Percentiles rank a stretch among this genome's conserved stretches.
Conservation (phyloP, 2,888 invertebrate species). For the Cordilura impudica region DNA sequence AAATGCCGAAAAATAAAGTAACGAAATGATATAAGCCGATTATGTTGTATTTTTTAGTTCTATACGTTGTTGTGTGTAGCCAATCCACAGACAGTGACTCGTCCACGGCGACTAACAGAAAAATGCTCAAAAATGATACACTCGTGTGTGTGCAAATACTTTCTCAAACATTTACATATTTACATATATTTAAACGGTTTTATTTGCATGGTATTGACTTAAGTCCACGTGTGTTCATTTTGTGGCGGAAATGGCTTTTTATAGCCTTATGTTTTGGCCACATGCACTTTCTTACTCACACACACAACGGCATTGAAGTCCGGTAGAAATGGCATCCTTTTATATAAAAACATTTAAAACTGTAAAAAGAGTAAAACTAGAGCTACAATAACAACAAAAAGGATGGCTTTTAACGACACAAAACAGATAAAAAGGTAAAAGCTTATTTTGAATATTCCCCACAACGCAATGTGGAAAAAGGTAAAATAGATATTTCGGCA, state of each 20-base stretch:
- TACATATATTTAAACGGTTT: not conserved
- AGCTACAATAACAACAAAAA: too few relatives aligned
- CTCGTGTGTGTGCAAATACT: slow-evolving; percentile 12
- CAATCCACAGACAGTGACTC: not conserved
- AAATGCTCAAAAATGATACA: slow-evolving; percentile 23
- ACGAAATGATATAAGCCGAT: slow-evolving; percentile 39
- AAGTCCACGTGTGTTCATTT: slow-evolving; percentile 37
- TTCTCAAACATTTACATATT: slow-evolving; percentile 12
- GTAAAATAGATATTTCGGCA: too few relatives aligned
- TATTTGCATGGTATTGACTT: slow-evolving; percentile 33
- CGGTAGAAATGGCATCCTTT: not conserved
- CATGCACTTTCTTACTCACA: not conserved
- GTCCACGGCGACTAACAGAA: not conserved
- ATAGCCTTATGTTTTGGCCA: slow-evolving; percentile 32
- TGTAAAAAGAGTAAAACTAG: not conserved
- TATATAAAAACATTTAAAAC: not conserved
- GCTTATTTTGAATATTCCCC: too few relatives aligned
- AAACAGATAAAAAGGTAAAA: too few relatives aligned
- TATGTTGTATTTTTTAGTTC: not conserved
- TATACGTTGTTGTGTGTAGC: not conserved
- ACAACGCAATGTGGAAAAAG: too few relatives aligned
- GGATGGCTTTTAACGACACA: too few relatives aligned
- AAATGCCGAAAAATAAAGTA: not conserved
- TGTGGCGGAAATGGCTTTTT: slow-evolving; percentile 44
- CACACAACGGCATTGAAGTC: not conserved